These are phyloP conservation scores for Stenodera caucasica DNA, from an alignment of 2,888 invertebrate genomes.

Conservation along the genomic window DNA sequence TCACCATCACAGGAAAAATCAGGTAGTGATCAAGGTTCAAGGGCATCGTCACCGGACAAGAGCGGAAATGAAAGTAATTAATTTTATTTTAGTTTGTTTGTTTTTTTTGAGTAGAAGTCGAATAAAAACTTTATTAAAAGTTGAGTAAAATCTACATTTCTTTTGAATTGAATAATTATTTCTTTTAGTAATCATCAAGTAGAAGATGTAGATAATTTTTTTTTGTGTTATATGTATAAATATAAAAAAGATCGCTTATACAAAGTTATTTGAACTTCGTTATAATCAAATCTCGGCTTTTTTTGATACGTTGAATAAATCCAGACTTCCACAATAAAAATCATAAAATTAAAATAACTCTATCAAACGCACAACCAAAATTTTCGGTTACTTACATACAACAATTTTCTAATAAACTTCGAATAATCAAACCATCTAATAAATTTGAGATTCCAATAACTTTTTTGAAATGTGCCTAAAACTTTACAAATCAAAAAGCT, in stretches of 20 bases:
- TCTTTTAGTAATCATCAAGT: background rate
- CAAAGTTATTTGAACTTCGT: background rate
- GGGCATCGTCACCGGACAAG: constrained; percentile 25
- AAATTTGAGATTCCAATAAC: no score
- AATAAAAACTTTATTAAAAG: constrained; percentile 27
- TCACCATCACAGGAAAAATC: constrained; percentile 7
- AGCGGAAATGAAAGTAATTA: constrained; percentile 31
- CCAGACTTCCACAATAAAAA: no score
- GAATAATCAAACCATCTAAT: no score
- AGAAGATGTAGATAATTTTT: background rate
- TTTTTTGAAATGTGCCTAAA: no score
- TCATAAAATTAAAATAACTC: no score
- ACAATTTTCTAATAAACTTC: no score
- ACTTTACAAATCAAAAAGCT: no score
- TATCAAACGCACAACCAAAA: no score
- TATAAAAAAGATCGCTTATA: constrained; percentile 18
- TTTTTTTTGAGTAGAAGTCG: constrained; percentile 8
- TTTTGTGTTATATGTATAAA: constrained; percentile 15
- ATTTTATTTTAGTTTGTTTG: constrained; percentile 16
- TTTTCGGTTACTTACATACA: no score
- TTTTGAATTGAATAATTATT: constrained; percentile 4
- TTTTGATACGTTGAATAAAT: no score
- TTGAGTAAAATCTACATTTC: constrained; percentile 17
- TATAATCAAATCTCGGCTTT: no score
- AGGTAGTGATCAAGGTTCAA: constrained; percentile 24